These are phyloP conservation scores for Conomelus anceps DNA, from an alignment of 2,888 invertebrate genomes.

Conservation along the genomic window DNA sequence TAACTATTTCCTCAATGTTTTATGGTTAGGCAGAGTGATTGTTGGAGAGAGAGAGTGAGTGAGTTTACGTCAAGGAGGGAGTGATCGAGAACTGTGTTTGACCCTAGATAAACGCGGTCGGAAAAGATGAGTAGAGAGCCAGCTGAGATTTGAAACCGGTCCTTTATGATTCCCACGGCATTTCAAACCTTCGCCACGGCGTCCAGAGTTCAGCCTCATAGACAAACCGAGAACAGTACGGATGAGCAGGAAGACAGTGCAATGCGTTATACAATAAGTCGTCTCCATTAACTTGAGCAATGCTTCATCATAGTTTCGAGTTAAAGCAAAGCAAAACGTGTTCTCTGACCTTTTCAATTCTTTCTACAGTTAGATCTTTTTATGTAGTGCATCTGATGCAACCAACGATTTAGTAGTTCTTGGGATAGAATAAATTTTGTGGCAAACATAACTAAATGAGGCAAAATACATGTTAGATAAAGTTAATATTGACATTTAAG, in stretches of 20 bases:
- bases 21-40: background rate
- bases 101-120: background rate
- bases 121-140: background rate
- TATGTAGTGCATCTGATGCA: background rate
- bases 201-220: background rate
- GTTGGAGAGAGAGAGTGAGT: background rate
- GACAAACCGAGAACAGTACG: background rate
- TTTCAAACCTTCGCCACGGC: background rate
- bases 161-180: background rate
- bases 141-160: background rate
- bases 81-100: background rate
- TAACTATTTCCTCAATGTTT: background rate
- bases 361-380: background rate
- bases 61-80: background rate
- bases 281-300: background rate
- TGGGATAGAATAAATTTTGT: background rate
- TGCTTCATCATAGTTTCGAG: background rate
- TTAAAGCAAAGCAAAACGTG: background rate
- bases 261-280: background rate
- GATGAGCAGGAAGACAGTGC: background rate
- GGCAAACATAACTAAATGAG: too few species aligned
- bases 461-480: too few species aligned
- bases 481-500: too few species aligned
- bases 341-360: background rate
- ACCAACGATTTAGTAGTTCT: background rate